Percentiles rank a stretch among this genome's conserved stretches.
Conservation (phyloP, 2,113 vertebrate species). For the Galemys pyrenaicus region DNA sequence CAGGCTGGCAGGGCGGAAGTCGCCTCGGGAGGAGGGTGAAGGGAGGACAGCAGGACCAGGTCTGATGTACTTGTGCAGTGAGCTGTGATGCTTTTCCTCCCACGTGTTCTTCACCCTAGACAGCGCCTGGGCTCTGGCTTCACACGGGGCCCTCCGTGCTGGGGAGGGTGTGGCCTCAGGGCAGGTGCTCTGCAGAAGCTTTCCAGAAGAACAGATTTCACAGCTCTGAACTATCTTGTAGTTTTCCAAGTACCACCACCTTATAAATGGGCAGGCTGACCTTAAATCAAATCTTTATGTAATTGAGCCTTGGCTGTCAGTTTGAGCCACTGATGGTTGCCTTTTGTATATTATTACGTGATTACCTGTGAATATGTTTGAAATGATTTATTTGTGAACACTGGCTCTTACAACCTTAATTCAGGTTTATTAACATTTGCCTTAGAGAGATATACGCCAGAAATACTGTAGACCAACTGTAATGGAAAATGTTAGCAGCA, state of each 20-base stretch:
- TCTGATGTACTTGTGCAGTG: not conserved
- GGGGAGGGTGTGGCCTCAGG: not conserved
- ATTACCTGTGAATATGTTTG: not conserved
- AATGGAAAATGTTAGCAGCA: conserved; percentile 63
- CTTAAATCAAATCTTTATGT: conserved; percentile 22
- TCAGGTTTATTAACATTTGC: conserved; percentile 34
- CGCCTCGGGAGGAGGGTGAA: not conserved
- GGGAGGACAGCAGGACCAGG: not conserved
- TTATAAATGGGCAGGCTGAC: not conserved
- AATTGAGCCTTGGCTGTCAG: not conserved
- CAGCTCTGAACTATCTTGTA: conserved; percentile 31
- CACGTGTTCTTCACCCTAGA: not conserved
- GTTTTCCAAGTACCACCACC: not conserved
- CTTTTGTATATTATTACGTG: not conserved
- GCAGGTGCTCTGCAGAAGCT: not conserved
- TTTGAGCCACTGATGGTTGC: not conserved
- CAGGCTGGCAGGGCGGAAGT: not conserved
- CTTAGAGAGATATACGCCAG: conserved; percentile 23
- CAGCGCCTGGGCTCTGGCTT: not conserved
- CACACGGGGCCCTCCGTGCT: not conserved
- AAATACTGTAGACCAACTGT: conserved; percentile 40
- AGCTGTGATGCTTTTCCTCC: not conserved
- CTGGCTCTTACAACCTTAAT: conserved; percentile 12
- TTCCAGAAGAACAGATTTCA: not conserved
- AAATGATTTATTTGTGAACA: conserved; percentile 35